These are phyloP conservation scores for Apotomis turbidana DNA, from an alignment of 2,888 invertebrate species.

Conservation along the genomic window DNA sequence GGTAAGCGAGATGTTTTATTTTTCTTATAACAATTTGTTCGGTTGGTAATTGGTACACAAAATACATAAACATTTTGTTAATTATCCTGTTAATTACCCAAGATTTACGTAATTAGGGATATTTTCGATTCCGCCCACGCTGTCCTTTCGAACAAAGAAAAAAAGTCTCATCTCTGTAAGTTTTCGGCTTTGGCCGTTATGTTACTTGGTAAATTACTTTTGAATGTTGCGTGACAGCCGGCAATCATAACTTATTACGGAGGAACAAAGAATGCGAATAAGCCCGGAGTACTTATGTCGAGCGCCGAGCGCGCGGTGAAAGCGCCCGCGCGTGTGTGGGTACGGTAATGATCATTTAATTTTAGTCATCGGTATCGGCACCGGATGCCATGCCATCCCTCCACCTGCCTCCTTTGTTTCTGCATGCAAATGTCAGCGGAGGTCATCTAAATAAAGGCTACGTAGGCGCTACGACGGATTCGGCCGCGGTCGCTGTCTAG, in stretches of 20 bases:
- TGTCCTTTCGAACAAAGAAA: slow-evolving; percentile 16
- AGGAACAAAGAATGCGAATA: slow-evolving; percentile 60
- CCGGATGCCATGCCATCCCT: slow-evolving; percentile 56
- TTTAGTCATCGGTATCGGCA: slow-evolving; percentile 69
- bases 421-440: slow-evolving; percentile 79
- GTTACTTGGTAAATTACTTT: slow-evolving; percentile 50
- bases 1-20: neutral
- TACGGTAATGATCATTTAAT: slow-evolving; percentile 72
- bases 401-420: slow-evolving; percentile 82
- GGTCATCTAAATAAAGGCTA: slow-evolving; percentile 82
- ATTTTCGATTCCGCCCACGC: neutral
- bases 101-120: slow-evolving; percentile 8
- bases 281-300: slow-evolving; percentile 59
- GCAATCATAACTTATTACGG: slow-evolving; percentile 54
- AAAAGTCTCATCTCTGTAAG: neutral
- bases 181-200: slow-evolving; percentile 40
- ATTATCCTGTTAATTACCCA: neutral
- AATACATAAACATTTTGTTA: neutral
- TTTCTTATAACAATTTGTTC: neutral
- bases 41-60: neutral
- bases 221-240: slow-evolving; percentile 63
- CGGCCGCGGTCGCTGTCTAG: slow-evolving; percentile 79
- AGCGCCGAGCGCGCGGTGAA: slow-evolving; percentile 69
- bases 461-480: slow-evolving; percentile 69
- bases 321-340: slow-evolving; percentile 61